Evolutionary conservation across 2,113 vertebrate genomes (phyloP), one percentile per base, ranked within the genome.

Genomic region (Hippocampus guttulatus): DNA sequence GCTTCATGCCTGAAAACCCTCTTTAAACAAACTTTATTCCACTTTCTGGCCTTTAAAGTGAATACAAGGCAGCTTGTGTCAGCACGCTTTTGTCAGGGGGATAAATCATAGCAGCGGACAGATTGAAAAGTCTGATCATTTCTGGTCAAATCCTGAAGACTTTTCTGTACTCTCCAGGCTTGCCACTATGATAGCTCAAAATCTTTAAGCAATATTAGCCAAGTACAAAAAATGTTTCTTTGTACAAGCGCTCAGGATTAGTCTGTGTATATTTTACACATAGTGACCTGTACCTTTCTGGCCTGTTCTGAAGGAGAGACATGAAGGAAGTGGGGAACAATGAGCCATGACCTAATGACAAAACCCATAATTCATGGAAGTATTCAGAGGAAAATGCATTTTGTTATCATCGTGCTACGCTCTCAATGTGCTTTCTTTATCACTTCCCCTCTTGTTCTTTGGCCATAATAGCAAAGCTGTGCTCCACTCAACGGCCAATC

Each of bases 341-440:
- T 95, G 91, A 92, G 91, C 88, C 54, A 93, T 95, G 95, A 96
- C 94, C 95, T 95, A 94, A 94, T 92, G 91, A 87, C 81, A 88
- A 80, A 80, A 81, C 73, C 91, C 69, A 96, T 94, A 96, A 97
- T 96, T 95, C 94, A 87, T 95, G 95, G 95, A 98, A 98, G 95
- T 94, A 93, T 94, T 94, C 88, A 81, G 91, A 94, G 93, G 92
- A 94, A 92, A 86, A 93, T 90, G 85, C 86, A 88, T 91, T 92
- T 90, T 91, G 90, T 92, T 92, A 90, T 90, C 90, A 92, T 93
- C 93, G 88, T 91, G 91, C 88, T 88, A 85, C 87, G 86, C 82
- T 90, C 91, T 93, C 91, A 93, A 93, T 93, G 91, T 86, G 86
- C 91, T 91, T 92, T 92, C 86, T 94, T 96, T 94, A 97, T 97